These are phyloP conservation scores for Ectobius pallidus DNA, from an alignment of 2,888 invertebrate species.

Conservation along the genomic window DNA sequence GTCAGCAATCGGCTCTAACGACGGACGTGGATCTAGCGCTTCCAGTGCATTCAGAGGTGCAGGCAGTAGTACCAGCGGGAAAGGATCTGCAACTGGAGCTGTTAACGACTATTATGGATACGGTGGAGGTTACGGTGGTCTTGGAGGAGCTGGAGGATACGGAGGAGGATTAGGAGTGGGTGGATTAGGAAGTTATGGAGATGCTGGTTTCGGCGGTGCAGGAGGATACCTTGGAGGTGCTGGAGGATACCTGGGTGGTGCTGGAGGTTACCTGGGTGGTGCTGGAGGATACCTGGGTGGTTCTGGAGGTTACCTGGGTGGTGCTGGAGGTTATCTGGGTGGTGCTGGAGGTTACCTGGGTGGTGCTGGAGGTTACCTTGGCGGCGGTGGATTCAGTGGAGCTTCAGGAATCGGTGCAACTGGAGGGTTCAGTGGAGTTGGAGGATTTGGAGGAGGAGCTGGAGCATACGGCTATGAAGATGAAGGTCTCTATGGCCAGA, in stretches of 20 bases:
- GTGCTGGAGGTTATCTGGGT: not conserved
- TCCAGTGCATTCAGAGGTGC: not conserved
- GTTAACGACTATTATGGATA: not conserved
- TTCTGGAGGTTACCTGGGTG: not conserved
- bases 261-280: not conserved
- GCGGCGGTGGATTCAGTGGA: not conserved
- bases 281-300: not conserved
- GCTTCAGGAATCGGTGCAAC: not conserved
- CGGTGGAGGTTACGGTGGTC: not conserved
- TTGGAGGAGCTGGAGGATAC: not conserved
- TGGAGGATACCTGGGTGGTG: not conserved
- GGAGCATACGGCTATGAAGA: not conserved
- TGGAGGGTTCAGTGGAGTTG: not conserved
- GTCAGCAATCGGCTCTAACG: not conserved
- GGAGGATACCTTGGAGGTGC: not conserved
- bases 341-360: not conserved
- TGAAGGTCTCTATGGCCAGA: not conserved
- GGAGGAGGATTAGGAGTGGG: not conserved
- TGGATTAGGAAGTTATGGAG: not conserved
- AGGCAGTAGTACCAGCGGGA: not conserved
- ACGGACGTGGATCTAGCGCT: not conserved
- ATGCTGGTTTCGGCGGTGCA: not conserved
- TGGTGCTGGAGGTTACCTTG: not conserved
- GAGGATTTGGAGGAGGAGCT: not conserved
- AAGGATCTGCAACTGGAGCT: not conserved